phyloP scores from a whole-genome alignment of 1,140 invertebrate species.

The Eulimnadia texana region DNA sequence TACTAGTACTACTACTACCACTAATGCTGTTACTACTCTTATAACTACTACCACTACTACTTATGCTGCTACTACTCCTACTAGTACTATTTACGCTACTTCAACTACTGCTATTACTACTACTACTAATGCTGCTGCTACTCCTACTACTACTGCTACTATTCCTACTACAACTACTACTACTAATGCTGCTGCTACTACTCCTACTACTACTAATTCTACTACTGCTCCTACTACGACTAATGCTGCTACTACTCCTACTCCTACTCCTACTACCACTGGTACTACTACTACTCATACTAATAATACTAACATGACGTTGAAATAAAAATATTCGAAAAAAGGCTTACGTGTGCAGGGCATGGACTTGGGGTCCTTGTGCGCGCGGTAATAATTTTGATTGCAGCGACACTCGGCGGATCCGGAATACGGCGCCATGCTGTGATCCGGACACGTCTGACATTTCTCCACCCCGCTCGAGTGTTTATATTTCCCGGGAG shows the following conservation, averaged over 20 bases:
- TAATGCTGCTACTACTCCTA: background rate
- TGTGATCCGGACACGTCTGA: constrained; percentile 70
- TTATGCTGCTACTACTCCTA: background rate
- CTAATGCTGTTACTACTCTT: background rate
- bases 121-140: background rate
- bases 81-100: background rate
- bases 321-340: background rate
- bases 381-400: constrained; percentile 63
- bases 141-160: background rate
- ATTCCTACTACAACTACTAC: background rate
- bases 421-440: constrained; percentile 61
- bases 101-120: background rate
- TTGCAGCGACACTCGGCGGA: constrained; percentile 78
- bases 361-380: constrained; percentile 67
- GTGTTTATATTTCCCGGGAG: constrained; percentile 49
- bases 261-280: background rate
- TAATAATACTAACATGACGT: background rate
- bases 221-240: background rate
- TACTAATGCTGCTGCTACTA: background rate
- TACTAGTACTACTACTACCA: background rate
- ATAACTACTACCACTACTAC: background rate
- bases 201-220: background rate
- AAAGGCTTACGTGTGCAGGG: constrained; percentile 67
- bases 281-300: background rate
- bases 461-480: constrained; percentile 47